Percentiles rank a stretch among this genome's conserved stretches.
These are phyloP conservation scores for Origma solitaria DNA, from an alignment of 2,113 vertebrate species.

Conservation along the genomic window DNA sequence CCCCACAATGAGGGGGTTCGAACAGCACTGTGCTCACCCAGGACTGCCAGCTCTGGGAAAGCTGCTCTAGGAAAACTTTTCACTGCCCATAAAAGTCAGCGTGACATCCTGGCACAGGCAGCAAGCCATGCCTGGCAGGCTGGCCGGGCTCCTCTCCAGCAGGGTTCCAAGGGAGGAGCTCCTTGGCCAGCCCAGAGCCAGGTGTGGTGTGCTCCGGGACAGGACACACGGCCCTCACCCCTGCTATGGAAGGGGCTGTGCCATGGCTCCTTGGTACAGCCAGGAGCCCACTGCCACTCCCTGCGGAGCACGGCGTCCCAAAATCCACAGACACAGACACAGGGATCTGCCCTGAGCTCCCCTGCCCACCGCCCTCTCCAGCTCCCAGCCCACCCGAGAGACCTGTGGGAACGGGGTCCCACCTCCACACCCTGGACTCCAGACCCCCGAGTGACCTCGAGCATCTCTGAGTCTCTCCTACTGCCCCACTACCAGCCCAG, in stretches of 20 bases:
- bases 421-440: neutral
- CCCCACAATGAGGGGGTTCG: rapidly evolving
- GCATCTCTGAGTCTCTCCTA: neutral
- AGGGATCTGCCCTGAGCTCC: neutral
- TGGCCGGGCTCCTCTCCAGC: neutral
- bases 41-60: neutral
- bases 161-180: neutral
- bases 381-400: neutral
- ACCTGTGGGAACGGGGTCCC: neutral
- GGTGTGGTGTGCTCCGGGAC: rapidly evolving
- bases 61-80: neutral
- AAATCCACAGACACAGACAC: rapidly evolving
- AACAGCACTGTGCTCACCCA: neutral
- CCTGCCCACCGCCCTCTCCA: neutral
- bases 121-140: neutral
- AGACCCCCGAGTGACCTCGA: neutral
- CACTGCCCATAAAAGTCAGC: neutral
- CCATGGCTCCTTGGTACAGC: neutral
- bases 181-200: rapidly evolving
- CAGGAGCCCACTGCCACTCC: neutral
- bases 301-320: rapidly evolving
- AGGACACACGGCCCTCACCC: rapidly evolving
- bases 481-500: neutral
- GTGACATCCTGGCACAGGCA: neutral
- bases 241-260: rapidly evolving